Conservation (phyloP, 1,140 invertebrate genomes). For the Euglossa dilemma region DNA sequence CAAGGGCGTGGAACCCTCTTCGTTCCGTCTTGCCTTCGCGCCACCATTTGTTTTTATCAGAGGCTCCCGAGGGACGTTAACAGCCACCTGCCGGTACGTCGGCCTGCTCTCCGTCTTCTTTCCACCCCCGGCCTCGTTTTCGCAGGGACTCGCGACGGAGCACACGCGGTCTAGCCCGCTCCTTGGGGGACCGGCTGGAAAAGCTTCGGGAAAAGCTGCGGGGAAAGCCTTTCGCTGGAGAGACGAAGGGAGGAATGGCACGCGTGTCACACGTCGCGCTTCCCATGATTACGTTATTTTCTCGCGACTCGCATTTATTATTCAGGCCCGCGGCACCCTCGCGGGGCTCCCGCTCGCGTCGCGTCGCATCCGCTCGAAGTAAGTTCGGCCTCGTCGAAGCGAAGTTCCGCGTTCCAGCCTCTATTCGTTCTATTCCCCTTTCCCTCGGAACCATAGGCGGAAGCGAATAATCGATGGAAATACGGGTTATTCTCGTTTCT, state of each 20-base stretch:
- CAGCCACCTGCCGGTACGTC: slow-evolving; percentile 65
- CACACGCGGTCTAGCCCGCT: slow-evolving; percentile 64
- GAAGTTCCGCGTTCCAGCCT: not conserved
- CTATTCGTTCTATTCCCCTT: not conserved
- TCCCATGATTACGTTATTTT: slow-evolving; percentile 78
- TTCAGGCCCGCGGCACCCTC: slow-evolving; percentile 65
- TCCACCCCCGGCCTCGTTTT: slow-evolving; percentile 27
- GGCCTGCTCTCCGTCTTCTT: slow-evolving; percentile 19
- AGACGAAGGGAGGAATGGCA: slow-evolving; percentile 59
- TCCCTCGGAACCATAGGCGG: not conserved
- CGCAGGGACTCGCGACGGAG: slow-evolving; percentile 31
- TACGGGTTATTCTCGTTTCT: not conserved
- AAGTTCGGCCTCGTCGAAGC: too few relatives aligned
- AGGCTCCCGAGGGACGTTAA: slow-evolving; percentile 71
- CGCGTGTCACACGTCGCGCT: slow-evolving; percentile 72
- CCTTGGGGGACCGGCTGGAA: slow-evolving; percentile 60
- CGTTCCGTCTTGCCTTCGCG: slow-evolving; percentile 62
- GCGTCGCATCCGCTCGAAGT: too few relatives aligned
- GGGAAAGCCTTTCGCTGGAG: slow-evolving; percentile 56
- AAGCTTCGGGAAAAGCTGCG: slow-evolving; percentile 21
- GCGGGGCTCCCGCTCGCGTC: not conserved
- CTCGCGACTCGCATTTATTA: slow-evolving; percentile 76
- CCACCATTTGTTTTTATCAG: slow-evolving; percentile 82
- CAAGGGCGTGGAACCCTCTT: slow-evolving; percentile 48
- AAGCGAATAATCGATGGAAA: not conserved